Percentiles rank a stretch among this genome's conserved stretches.
These are phyloP conservation scores for Pocillopora damicornis DNA, from an alignment of 64 coral and sea anemone genomes.

Conservation along the genomic window DNA sequence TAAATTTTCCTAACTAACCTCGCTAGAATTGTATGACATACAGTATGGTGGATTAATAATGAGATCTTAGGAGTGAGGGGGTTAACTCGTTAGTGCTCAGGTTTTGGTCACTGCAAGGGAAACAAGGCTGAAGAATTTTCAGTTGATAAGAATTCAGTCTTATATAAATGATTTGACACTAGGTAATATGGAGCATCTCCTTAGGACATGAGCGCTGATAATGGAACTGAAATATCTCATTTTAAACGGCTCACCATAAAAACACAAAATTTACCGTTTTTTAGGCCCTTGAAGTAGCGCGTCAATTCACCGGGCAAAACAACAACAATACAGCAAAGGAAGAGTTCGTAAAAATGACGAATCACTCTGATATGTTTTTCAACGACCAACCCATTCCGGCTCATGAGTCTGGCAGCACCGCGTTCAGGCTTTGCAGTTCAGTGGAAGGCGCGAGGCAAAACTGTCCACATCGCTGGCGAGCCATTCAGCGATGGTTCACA, in stretches of 20 bases:
- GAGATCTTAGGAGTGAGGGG: too few species aligned
- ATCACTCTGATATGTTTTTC: constrained; percentile 60
- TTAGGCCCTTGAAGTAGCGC: constrained; percentile 70
- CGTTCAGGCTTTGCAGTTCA: constrained; percentile 63
- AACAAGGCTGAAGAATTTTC: neutral
- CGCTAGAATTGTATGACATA: too few species aligned
- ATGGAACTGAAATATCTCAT: too few species aligned
- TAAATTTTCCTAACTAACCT: too few species aligned
- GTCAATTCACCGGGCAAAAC: constrained; percentile 41
- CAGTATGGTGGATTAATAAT: too few species aligned
- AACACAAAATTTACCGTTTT: neutral
- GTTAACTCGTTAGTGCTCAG: too few species aligned
- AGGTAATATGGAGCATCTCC: too few species aligned
- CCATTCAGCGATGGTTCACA: constrained; percentile 62
- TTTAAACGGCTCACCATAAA: too few species aligned
- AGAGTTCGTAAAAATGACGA: constrained; percentile 62
- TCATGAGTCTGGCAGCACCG: constrained; percentile 58
- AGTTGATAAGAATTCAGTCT: neutral
- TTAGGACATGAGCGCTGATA: too few species aligned
- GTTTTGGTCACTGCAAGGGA: neutral
- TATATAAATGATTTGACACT: neutral
- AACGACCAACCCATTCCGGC: constrained; percentile 47
- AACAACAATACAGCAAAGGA: constrained; percentile 38
- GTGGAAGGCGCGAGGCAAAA: constrained; percentile 43
- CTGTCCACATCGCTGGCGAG: constrained; percentile 64